Evolutionary conservation across 1,140 invertebrate species (phyloP), one percentile per base, ranked within the genome.

Genomic region (Caenorhabditis elegans): DNA sequence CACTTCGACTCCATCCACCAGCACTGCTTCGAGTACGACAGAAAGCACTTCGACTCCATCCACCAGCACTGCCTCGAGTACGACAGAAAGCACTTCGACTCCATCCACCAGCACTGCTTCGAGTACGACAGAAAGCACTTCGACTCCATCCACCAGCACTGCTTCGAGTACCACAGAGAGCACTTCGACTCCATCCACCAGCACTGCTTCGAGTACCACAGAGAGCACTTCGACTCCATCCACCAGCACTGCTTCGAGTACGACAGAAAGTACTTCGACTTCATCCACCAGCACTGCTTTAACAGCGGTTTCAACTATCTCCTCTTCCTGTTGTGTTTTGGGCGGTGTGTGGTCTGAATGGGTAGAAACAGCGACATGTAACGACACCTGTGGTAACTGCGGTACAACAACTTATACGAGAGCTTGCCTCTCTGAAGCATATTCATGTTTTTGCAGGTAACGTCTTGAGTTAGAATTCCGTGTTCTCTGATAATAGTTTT

Each of bases 331-430:
- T 24, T 76, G 75, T 48, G 11, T 43, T 5, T 47, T 53, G 10
- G 26, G 49, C n/a, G 78, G 78, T 6, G 39, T 55, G 1, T 79
- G 78, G 78, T 60, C 78, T 0, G 78, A 39, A 53, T 79, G 78
- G 78, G 17, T 26, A 6, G 17, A 36, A 6, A 26, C 34, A 11
- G 78, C 11, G 1, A 8, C 39, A 24, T 79, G 78, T 39, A 79
- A 79, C n/a, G 78, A 79, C 26, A 79, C 78, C 15, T 79, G 78
- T 22, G 78, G 78, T n/a, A 79, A 79, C 39, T 79, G 78, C 36
- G 78, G 78, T 13, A 49, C 53, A 0, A 22, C 22, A 2, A 22
- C 36, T 2, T 24, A 34, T 15, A 34, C 34, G 2, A 53, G 78
- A 39, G 19, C 24, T 11, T 79, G 78, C 22, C 39, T 39, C 0